A percentile compares a stretch with the other conserved stretches of the same genome.
Conservation (phyloP, 2,797 vertebrate genomes). For the Clarias fuscus region DNA sequence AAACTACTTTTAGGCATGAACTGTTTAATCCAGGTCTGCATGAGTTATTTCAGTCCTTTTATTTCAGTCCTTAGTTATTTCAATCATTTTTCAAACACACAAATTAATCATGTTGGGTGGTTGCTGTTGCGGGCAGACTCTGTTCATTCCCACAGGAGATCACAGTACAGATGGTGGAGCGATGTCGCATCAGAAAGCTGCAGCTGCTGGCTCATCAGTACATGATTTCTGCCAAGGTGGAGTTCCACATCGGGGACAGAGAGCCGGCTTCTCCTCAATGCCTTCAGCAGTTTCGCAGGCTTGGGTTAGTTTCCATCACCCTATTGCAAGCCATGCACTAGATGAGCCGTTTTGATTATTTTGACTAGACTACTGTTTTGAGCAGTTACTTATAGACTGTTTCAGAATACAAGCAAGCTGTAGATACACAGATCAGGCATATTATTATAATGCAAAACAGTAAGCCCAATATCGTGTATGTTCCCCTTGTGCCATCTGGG, state of each 20-base stretch:
- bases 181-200: conserved; percentile 85
- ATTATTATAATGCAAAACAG: too few relatives aligned
- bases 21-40: background rate
- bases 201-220: conserved; percentile 95
- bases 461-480: too few relatives aligned
- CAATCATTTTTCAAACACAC: background rate
- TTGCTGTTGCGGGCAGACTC: conserved; percentile 69
- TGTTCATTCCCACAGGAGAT: conserved; percentile 93
- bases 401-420: background rate
- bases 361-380: background rate
- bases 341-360: background rate
- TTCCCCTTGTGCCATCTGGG: too few relatives aligned
- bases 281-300: conserved; percentile 80
- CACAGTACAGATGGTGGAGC: conserved; percentile 84
- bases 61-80: background rate
- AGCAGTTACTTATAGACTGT: background rate
- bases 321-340: too few relatives aligned
- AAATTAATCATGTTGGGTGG: background rate
- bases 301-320: conserved; percentile 78
- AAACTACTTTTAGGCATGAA: background rate
- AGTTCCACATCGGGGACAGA: conserved; percentile 89
- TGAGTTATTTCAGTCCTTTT: background rate
- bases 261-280: conserved; percentile 70
- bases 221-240: conserved; percentile 91
- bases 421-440: background rate